A percentile compares a stretch with the other conserved stretches of the same genome.
Evolutionary conservation across 2,113 vertebrate genomes (phyloP).

Genomic region (Cyrtonyx montezumae): DNA sequence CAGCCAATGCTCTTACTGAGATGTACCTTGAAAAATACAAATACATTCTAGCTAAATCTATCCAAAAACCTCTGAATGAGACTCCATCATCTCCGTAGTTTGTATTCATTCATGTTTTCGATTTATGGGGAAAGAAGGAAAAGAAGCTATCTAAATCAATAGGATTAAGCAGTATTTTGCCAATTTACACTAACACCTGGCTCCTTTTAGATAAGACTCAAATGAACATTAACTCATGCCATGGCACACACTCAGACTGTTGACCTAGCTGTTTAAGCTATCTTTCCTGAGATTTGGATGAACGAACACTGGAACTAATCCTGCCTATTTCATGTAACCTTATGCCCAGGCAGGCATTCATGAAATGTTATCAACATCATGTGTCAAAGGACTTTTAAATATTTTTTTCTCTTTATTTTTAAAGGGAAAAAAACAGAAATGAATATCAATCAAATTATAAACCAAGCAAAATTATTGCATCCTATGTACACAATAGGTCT

Average conservation of each 20-base stretch:
- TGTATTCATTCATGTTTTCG: constrained; percentile 34
- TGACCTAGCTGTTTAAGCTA: constrained; percentile 52
- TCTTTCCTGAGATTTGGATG: constrained; percentile 47
- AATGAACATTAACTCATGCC: constrained; percentile 24
- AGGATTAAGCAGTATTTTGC: constrained; percentile 57
- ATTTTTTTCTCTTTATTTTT: neutral
- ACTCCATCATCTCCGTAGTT: neutral
- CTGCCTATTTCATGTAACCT: constrained; percentile 32
- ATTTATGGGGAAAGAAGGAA: constrained; percentile 29
- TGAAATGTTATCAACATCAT: constrained; percentile 17
- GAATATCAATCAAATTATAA: neutral
- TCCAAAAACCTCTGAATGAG: neutral
- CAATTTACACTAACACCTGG: constrained; percentile 62
- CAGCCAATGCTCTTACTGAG: neutral
- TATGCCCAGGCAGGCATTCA: constrained; percentile 19
- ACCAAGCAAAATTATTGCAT: neutral
- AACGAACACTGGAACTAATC: constrained; percentile 48
- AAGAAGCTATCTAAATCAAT: constrained; percentile 32
- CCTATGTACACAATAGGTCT: neutral
- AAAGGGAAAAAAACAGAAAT: neutral
- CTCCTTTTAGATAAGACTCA: constrained; percentile 59
- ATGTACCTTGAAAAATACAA: neutral
- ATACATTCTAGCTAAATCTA: neutral
- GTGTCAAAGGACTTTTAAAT: neutral
- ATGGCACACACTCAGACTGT: constrained; percentile 52